Evolutionary conservation across 2,888 invertebrate species (phyloP).

Genomic region (Eudemis profundana): DNA sequence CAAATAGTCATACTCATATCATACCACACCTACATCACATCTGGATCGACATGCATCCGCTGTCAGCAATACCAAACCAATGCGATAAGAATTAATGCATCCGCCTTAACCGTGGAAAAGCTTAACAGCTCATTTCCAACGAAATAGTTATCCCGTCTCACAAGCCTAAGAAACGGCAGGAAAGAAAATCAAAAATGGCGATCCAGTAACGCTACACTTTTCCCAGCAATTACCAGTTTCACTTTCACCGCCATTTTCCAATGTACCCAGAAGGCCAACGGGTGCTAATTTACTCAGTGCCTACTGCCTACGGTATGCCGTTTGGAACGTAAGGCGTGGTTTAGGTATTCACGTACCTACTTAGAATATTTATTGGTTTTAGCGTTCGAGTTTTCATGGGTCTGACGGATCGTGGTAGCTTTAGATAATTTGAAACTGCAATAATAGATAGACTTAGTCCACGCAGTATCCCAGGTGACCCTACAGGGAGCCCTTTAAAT

Average conservation of each 20-base stretch:
- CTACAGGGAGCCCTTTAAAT: no score
- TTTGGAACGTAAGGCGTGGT: constrained; percentile 59
- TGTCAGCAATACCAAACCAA: no score
- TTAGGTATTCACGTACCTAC: constrained; percentile 45
- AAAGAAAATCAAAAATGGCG: constrained; percentile 68
- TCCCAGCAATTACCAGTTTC: constrained; percentile 72
- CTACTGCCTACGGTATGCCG: constrained; percentile 51
- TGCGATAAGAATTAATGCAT: no score
- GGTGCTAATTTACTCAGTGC: constrained; percentile 51
- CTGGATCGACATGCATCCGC: neutral
- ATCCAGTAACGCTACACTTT: constrained; percentile 62
- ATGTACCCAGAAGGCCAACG: constrained; percentile 51
- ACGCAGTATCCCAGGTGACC: no score
- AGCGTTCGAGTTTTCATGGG: no score
- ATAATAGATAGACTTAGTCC: no score
- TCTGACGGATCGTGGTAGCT: no score
- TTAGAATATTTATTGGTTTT: constrained; percentile 6
- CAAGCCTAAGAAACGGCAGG: constrained; percentile 56
- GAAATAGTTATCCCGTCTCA: constrained; percentile 13
- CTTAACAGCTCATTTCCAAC: constrained; percentile 6
- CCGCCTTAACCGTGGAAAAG: neutral
- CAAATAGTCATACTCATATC: no score
- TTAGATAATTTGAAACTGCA: no score
- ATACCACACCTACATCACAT: no score
- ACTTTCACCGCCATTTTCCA: constrained; percentile 71